phyloP scores from a whole-genome alignment of 2,113 vertebrate species.

The Ictalurus furcatus region DNA sequence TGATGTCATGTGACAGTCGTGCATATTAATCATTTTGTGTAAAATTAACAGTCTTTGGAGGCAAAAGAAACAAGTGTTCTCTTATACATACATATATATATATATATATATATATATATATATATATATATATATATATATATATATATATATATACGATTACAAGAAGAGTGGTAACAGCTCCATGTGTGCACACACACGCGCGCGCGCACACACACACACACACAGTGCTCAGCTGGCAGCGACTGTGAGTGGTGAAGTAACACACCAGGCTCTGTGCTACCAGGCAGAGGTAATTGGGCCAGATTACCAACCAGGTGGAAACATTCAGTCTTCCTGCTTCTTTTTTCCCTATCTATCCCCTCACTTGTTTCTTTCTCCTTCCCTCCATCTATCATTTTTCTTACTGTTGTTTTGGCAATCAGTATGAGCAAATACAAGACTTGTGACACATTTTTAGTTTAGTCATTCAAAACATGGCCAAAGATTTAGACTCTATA shows the following conservation, averaged over 20 bases:
- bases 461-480: not conserved
- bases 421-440: not conserved
- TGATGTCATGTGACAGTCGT: not conserved
- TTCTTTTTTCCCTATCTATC: conserved; percentile 45
- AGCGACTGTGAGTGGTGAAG: conserved; percentile 64
- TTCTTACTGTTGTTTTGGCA: not conserved
- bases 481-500: not conserved
- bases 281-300: conserved; percentile 76
- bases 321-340: conserved; percentile 70
- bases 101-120: too few species aligned
- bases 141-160: not conserved
- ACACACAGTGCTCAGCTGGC: conserved; percentile 64
- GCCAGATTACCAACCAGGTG: conserved; percentile 79
- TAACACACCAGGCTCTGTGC: conserved; percentile 65
- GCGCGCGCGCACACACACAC: conserved; percentile 49
- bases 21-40: not conserved
- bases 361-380: conserved; percentile 15
- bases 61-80: not conserved
- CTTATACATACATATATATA: not conserved
- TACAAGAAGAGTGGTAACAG: conserved; percentile 7
- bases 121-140: not conserved
- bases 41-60: not conserved
- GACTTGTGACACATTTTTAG: not conserved
- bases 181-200: conserved; percentile 47
- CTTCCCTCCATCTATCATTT: conserved; percentile 5